phyloP scores from a whole-genome alignment of 2,113 vertebrate species.

The Nothocercus nigrocapillus region DNA sequence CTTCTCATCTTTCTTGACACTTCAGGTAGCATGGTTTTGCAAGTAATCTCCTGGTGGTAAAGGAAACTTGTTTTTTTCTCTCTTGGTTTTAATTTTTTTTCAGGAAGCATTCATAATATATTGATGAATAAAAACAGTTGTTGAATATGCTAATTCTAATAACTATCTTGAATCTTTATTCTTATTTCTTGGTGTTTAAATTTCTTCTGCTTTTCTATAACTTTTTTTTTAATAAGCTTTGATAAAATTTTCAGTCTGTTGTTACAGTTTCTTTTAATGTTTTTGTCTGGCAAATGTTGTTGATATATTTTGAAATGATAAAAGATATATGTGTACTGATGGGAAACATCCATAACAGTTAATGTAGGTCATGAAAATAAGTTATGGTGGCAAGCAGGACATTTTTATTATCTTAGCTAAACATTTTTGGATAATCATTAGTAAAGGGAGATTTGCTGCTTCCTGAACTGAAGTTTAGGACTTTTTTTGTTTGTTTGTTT shows the following conservation, averaged over 20 bases:
- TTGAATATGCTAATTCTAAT: neutral
- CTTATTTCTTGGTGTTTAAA: neutral
- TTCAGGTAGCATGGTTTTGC: neutral
- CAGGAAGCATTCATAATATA: neutral
- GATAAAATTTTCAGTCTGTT: neutral
- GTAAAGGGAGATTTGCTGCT: neutral
- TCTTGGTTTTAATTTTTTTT: neutral
- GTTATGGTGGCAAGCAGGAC: slow-evolving; percentile 6
- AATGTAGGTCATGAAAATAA: slow-evolving; percentile 40
- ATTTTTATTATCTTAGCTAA: slow-evolving; percentile 56
- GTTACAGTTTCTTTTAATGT: neutral
- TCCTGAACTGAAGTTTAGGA: neutral
- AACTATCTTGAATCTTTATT: neutral
- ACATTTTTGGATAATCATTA: slow-evolving; percentile 34
- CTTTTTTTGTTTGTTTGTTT: neutral
- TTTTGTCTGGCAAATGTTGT: neutral
- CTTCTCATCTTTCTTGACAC: neutral
- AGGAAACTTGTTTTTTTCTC: neutral
- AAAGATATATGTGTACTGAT: slow-evolving; percentile 32
- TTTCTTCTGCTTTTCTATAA: neutral
- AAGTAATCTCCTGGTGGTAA: neutral
- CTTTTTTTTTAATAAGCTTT: neutral
- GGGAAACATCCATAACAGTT: slow-evolving; percentile 55
- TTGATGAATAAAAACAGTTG: neutral
- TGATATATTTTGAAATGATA: neutral